Conservation (phyloP, 1,140 invertebrate species). For the Neuroterus valhalla region DNA sequence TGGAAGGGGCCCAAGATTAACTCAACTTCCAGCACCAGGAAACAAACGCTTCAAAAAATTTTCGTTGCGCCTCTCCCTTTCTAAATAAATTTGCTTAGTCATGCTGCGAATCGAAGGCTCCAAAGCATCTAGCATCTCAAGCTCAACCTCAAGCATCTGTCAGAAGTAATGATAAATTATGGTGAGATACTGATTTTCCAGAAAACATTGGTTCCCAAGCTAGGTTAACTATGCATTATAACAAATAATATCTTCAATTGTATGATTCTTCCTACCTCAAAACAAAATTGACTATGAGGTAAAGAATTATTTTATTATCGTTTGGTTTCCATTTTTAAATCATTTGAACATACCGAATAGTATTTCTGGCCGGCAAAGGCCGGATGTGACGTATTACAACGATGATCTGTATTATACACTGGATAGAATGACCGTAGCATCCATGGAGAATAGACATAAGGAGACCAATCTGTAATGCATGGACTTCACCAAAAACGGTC, state of each 20-base stretch:
- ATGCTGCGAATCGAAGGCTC: conserved; percentile 48
- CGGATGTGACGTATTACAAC: too few relatives aligned
- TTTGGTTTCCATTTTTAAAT: not conserved
- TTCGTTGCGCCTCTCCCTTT: conserved; percentile 60
- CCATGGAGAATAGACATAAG: too few relatives aligned
- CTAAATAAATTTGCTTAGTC: conserved; percentile 66
- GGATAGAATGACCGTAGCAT: too few relatives aligned
- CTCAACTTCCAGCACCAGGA: conserved; percentile 43
- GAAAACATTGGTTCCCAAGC: not conserved
- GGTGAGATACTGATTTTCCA: conserved; percentile 30
- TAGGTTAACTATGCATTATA: not conserved
- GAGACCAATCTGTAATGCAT: too few relatives aligned
- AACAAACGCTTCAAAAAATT: conserved; percentile 44
- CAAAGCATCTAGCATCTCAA: too few relatives aligned
- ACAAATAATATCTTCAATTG: not conserved
- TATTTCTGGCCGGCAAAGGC: too few relatives aligned
- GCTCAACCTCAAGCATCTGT: too few relatives aligned
- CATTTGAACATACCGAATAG: too few relatives aligned
- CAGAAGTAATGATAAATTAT: conserved; percentile 37
- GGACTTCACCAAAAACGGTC: too few relatives aligned
- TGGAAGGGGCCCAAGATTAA: conserved; percentile 41
- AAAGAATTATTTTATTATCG: not conserved
- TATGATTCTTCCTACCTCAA: not conserved
- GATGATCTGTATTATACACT: too few relatives aligned
- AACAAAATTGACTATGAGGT: not conserved